Conservation (phyloP, 2,888 invertebrate genomes). For the Tenthredo amoena region DNA sequence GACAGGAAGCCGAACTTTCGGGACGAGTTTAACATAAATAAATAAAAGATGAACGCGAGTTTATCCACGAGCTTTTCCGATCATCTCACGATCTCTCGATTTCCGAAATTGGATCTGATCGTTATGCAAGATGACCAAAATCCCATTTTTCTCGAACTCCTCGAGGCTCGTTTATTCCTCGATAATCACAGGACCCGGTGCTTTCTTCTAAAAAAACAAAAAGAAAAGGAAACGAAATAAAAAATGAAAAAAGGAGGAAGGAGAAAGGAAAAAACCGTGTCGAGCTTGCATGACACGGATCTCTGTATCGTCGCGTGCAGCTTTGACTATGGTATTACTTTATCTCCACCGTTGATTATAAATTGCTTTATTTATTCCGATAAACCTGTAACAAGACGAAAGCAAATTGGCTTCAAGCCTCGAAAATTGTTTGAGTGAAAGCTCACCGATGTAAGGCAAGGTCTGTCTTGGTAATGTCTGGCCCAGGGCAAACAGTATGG, state of each 20-base stretch:
- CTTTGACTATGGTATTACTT: background rate
- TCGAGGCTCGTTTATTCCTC: background rate
- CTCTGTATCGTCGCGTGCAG: background rate
- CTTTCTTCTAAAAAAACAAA: background rate
- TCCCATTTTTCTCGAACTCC: background rate
- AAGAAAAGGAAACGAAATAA: background rate
- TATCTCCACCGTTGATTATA: conserved; percentile 15
- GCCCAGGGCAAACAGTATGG: background rate
- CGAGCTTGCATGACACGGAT: background rate
- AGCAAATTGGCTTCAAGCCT: background rate
- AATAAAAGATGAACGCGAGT: conserved; percentile 70
- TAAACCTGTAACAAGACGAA: background rate
- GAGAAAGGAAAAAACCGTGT: background rate
- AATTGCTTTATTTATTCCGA: conserved; percentile 24
- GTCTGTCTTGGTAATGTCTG: background rate
- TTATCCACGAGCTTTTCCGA: background rate
- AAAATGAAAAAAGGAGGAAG: background rate
- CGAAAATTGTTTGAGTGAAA: conserved; percentile 1
- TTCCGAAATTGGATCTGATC: conserved; percentile 11
- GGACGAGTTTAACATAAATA: conserved; percentile 72
- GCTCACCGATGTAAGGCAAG: background rate
- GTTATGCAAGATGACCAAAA: conserved; percentile 17
- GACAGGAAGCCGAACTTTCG: conserved; percentile 64
- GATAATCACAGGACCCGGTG: background rate
- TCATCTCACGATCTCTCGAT: background rate